Conservation (phyloP, 2,797 vertebrate species). For the Galaxias olidus region DNA sequence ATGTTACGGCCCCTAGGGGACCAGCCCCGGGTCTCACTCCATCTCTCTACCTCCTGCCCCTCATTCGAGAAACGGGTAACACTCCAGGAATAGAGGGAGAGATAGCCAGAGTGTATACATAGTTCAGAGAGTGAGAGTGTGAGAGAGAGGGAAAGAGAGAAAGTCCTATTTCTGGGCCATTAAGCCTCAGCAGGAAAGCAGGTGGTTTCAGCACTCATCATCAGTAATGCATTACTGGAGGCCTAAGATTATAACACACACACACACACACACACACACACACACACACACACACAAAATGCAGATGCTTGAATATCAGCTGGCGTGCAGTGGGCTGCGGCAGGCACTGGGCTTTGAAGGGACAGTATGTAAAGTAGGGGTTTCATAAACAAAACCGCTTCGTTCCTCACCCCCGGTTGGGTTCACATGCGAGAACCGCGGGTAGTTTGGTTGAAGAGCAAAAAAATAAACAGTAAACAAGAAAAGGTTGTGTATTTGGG, state of each 20-base stretch:
- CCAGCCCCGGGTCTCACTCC: not conserved
- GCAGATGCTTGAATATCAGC: not conserved
- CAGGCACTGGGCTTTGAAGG: not conserved
- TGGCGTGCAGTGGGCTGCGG: not conserved
- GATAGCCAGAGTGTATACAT: not conserved
- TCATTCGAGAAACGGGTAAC: not conserved
- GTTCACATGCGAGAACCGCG: no score
- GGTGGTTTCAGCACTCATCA: slow-evolving; percentile 11
- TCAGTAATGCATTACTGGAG: slow-evolving; percentile 18
- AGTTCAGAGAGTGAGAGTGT: not conserved
- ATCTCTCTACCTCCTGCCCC: not conserved
- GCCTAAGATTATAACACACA: slow-evolving; percentile 8
- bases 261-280: not conserved
- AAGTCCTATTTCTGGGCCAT: slow-evolving; percentile 10
- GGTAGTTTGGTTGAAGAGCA: no score
- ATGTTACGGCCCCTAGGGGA: not conserved
- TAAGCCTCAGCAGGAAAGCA: slow-evolving; percentile 9
- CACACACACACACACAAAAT: not conserved
- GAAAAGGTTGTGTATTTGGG: no score
- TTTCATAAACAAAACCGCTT: no score
- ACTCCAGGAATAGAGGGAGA: not conserved
- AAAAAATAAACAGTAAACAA: no score
- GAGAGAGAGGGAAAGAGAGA: not conserved
- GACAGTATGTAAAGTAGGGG: no score
- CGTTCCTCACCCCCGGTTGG: no score